Percentiles rank a stretch among this genome's conserved stretches.
phyloP scores from a whole-genome alignment of 2,113 vertebrate species.

The Caretta caretta region DNA sequence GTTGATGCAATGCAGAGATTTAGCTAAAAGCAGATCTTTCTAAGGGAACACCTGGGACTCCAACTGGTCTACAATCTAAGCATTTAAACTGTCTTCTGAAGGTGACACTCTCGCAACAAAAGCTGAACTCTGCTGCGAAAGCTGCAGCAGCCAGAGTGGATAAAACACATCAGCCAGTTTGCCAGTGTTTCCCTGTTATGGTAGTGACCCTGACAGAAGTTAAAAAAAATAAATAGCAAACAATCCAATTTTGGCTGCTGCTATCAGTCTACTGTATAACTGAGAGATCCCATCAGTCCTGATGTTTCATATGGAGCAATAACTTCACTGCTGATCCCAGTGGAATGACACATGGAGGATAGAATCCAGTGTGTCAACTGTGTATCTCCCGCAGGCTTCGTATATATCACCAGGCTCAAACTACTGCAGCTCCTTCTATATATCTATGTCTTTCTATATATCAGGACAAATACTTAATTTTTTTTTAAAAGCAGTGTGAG shows the following conservation, averaged over 20 bases:
- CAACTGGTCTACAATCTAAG: not conserved
- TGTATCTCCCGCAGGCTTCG: slow-evolving; percentile 46
- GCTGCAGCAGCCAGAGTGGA: slow-evolving; percentile 10
- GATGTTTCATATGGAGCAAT: slow-evolving; percentile 75
- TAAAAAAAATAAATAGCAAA: slow-evolving; percentile 75
- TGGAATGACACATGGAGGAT: slow-evolving; percentile 40
- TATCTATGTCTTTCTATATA: slow-evolving; percentile 45
- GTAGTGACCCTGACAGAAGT: slow-evolving; percentile 69
- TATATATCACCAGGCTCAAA: slow-evolving; percentile 52
- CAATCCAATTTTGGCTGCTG: slow-evolving; percentile 71
- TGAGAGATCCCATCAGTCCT: slow-evolving; percentile 71
- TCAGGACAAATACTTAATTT: not conserved
- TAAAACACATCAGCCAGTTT: slow-evolving; percentile 47
- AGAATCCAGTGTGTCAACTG: slow-evolving; percentile 34
- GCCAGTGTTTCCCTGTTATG: slow-evolving; percentile 53
- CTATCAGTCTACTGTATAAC: slow-evolving; percentile 49
- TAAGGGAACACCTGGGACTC: not conserved
- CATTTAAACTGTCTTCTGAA: not conserved
- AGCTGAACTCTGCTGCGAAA: slow-evolving; percentile 28
- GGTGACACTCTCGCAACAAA: not conserved
- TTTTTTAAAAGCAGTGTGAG: not conserved
- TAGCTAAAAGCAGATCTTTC: not conserved
- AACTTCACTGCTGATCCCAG: slow-evolving; percentile 70
- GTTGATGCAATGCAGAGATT: fast-evolving
- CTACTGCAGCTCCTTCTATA: not conserved